Evolutionary conservation across 2,113 vertebrate genomes (phyloP), one percentile per base, ranked within the genome.

Genomic region (Chloropsis hardwickii): DNA sequence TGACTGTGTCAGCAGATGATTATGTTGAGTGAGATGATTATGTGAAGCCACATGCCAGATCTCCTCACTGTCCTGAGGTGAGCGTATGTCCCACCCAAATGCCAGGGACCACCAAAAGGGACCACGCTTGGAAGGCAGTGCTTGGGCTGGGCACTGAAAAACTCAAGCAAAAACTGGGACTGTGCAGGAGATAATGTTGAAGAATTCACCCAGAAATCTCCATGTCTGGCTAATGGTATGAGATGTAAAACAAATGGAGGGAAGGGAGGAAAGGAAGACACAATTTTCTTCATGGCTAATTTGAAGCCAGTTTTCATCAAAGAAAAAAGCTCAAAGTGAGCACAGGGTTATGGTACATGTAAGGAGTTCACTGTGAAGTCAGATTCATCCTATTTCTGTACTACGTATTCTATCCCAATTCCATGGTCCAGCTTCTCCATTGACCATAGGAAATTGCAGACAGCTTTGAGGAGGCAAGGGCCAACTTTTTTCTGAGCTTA

Each of bases 141-240:
- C 67, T 56, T 10, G 71, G 19, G 54, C 29, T 80, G 72, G 33
- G 22, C 54, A 54, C 33, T 5, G 47, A 82, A 70, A 22, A 94
- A 19, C 25, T 27, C 31, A 5, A 31, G 24, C 70, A 47, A 72
- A 70, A 67, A 53, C 0, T 18, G 13, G 25, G 53, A 53, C 35
- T 42, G 1, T 35, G 37, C 22, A 62, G 70, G 64, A 1, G 2
- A 25, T 17, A 48, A 19, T 0, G 0, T 4, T 24, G 45, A 58
- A 64, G n/a, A 62, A 60, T 31, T 27, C 44, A 64, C 5, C 7
- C 76, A 71, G 39, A 27, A 50, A 35, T 35, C 40, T 79, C 61
- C 7, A 1, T 0, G 1, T 39, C 28, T 58, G 42, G 44, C 45
- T 82, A 25, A 33, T 4, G 2, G 20, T 45, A 65, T 45, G 35